A percentile compares a stretch with the other conserved stretches of the same genome.
phyloP scores from a whole-genome alignment of 2,113 vertebrate genomes.

The Bambusicola thoracicus region DNA sequence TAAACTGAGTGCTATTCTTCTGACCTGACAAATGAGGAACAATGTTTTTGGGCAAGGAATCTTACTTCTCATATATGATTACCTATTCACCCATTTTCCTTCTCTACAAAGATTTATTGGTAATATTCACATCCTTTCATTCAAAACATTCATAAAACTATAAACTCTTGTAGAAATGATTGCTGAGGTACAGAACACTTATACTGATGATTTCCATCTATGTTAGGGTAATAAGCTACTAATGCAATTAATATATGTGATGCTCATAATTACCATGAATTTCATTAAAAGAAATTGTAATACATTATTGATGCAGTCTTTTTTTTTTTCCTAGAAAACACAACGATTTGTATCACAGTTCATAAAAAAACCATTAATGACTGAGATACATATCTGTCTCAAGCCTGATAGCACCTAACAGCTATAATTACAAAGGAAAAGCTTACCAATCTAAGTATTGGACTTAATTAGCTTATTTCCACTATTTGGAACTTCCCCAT shows the following conservation, averaged over 20 bases:
- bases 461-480: conserved; percentile 32
- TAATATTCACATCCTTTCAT: background rate
- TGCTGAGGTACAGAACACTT: background rate
- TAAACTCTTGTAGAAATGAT: background rate
- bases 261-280: background rate
- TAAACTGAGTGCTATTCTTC: background rate
- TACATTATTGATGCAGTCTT: background rate
- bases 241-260: background rate
- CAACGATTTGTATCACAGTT: background rate
- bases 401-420: background rate
- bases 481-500: background rate
- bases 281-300: background rate
- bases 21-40: background rate
- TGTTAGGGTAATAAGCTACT: background rate
- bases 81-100: background rate
- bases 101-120: background rate
- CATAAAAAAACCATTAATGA: background rate
- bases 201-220: background rate
- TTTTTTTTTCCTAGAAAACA: background rate
- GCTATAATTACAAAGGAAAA: background rate
- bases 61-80: background rate
- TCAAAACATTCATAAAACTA: background rate
- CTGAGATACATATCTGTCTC: background rate
- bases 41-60: background rate
- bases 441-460: background rate